Conservation (phyloP, 2,113 vertebrate species). For the Seriola quinqueradiata region DNA sequence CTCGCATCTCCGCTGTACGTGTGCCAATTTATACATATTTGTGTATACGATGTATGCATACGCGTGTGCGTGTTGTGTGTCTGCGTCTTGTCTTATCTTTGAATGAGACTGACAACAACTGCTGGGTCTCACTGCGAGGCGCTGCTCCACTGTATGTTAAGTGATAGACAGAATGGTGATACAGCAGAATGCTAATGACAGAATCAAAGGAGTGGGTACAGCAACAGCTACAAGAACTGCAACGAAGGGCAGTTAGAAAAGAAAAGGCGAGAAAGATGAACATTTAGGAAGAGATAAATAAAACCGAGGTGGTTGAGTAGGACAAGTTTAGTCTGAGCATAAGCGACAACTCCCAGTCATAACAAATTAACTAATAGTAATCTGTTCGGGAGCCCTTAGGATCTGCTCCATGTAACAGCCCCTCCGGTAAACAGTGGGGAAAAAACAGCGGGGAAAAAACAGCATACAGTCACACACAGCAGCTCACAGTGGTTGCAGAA, state of each 20-base stretch:
- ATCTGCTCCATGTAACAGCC: not conserved
- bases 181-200: slow-evolving; percentile 71
- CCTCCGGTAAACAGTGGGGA: slow-evolving; percentile 22
- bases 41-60: slow-evolving; percentile 14
- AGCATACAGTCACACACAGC: slow-evolving; percentile 11
- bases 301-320: slow-evolving; percentile 7
- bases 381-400: not conserved
- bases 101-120: slow-evolving; percentile 56
- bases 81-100: slow-evolving; percentile 54
- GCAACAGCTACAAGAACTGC: slow-evolving; percentile 4
- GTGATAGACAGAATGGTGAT: slow-evolving; percentile 66
- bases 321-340: slow-evolving; percentile 22
- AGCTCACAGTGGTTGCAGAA: slow-evolving; percentile 20
- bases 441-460: slow-evolving; percentile 31
- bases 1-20: slow-evolving; percentile 14
- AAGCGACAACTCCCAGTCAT: slow-evolving; percentile 14
- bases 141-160: slow-evolving; percentile 42
- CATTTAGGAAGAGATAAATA: not conserved
- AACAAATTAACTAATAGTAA: slow-evolving; percentile 28
- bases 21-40: slow-evolving; percentile 11
- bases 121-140: slow-evolving; percentile 46
- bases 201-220: slow-evolving; percentile 45
- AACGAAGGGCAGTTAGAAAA: slow-evolving; percentile 12
- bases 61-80: not conserved
- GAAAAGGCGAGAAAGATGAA: not conserved